These are phyloP conservation scores for Gryon sp. DNA, from an alignment of 1,140 invertebrate species.

Conservation along the genomic window DNA sequence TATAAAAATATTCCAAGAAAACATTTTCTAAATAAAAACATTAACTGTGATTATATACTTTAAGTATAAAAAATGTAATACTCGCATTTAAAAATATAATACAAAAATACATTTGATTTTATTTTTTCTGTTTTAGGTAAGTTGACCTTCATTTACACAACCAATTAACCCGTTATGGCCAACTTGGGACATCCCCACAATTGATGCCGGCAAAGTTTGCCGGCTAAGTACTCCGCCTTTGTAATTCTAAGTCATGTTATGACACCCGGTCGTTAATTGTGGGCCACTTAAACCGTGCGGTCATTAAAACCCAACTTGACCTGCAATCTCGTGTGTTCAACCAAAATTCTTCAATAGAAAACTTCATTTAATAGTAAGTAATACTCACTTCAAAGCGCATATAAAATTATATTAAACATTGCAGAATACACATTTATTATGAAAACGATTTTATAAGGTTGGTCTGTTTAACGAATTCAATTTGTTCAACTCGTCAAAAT, in stretches of 20 bases:
- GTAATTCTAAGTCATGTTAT: conserved; percentile 59
- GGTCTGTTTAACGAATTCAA: too few species aligned
- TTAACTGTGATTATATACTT: too few species aligned
- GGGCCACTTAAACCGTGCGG: conserved; percentile 46
- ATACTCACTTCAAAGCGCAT: too few species aligned
- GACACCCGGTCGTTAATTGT: conserved; percentile 53
- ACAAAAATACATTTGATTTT: background rate
- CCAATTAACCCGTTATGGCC: conserved; percentile 46
- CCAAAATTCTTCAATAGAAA: conserved; percentile 13
- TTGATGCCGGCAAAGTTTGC: conserved; percentile 46
- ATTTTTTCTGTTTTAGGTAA: conserved; percentile 40
- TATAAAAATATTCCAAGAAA: too few species aligned
- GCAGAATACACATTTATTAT: too few species aligned
- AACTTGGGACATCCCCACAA: conserved; percentile 43
- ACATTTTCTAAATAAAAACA: too few species aligned
- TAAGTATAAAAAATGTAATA: conserved; percentile 21
- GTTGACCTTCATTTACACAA: conserved; percentile 37
- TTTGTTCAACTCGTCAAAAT: too few species aligned
- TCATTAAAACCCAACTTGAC: conserved; percentile 60
- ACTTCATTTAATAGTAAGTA: too few species aligned
- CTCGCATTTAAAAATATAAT: background rate
- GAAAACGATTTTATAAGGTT: too few species aligned
- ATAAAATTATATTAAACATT: too few species aligned
- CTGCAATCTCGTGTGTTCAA: conserved; percentile 27
- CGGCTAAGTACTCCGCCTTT: conserved; percentile 57